These are phyloP conservation scores for Podarcis muralis DNA, from an alignment of 2,113 vertebrate species.

Conservation along the genomic window DNA sequence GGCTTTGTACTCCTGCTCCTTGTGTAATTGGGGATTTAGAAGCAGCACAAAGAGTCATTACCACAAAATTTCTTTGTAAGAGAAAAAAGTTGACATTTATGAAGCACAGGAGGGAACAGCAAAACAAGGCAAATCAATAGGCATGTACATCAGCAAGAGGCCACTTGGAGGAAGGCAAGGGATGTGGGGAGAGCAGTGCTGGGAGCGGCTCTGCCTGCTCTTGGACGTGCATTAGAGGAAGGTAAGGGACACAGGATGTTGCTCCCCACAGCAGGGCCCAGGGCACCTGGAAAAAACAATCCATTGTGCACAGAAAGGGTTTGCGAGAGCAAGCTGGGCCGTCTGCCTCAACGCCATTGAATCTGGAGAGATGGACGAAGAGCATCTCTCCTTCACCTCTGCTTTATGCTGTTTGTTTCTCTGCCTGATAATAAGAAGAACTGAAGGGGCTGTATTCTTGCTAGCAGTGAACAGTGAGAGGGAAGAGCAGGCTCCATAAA, in stretches of 20 bases:
- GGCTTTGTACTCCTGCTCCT: slow-evolving; percentile 73
- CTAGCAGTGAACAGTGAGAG: background rate
- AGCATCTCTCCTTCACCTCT: background rate
- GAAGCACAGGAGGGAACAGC: slow-evolving; percentile 60
- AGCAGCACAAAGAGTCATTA: slow-evolving; percentile 76
- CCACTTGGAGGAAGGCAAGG: background rate
- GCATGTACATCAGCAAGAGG: accelerated
- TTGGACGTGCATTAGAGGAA: background rate
- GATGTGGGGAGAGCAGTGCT: accelerated
- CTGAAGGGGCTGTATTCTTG: background rate
- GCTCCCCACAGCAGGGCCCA: background rate
- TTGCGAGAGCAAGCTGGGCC: background rate
- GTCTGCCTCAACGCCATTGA: background rate
- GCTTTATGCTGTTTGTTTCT: background rate
- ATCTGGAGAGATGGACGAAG: background rate
- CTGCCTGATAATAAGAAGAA: background rate
- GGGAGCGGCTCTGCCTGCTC: background rate
- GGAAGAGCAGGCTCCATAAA: background rate
- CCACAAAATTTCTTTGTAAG: slow-evolving; percentile 71
- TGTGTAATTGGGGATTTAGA: slow-evolving; percentile 78
- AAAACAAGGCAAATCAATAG: slow-evolving; percentile 48
- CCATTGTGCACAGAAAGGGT: background rate
- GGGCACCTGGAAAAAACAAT: background rate
- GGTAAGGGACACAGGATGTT: background rate
- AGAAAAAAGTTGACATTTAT: slow-evolving; percentile 68